Base-by-base conservation (phyloP, 2,888 invertebrate genomes). In the Drosophila diplacantha region DNA sequence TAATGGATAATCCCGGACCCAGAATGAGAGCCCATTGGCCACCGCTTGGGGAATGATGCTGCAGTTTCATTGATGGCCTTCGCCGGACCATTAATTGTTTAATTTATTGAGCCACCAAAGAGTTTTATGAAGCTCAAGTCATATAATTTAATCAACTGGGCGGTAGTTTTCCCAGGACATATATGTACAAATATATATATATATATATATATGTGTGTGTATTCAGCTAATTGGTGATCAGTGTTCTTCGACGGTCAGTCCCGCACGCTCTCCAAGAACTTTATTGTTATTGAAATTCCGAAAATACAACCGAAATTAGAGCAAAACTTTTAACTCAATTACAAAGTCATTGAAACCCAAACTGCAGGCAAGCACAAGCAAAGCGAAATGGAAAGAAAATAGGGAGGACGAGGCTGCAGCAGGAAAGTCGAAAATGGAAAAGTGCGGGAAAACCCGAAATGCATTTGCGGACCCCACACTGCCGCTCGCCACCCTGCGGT, bases 281-380 rank as follows among this genome's bases (percentile, higher is more conserved):
- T 35, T 22, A 35, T 26, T 54, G 16, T 55, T 50, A 53, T 39
- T 38, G 24, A 43, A 71, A 68, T 35, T 49, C 18, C 37, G 44
- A 37, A 52, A 39, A 52, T 32, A 35, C 47, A 49, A 38, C 20
- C n/a, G 24, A 66, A 68, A 67, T 69, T 61, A 70, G 65, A 77
- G 63, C 64, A 62, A 75, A 68, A 76, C 72, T 78, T 66, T 81
- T 65, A 73, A 74, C 69, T 81, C 73, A 68, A 73, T 77, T 71
- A 81, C 69, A 61, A 73, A 58, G 60, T 66, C 50, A 77, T 74
- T 77, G 44, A 74, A 80, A 82, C 41, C 58, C 54, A 67, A 80
- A 74, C 69, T 69, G 59, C 55, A 44, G 54, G 59, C 57, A 47
- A 54, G 59, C 67, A 41, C 60, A 50, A 66, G 56, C 64, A 68